Conservation (phyloP, 2,797 vertebrate species). For the Lophotriccus pileatus region DNA sequence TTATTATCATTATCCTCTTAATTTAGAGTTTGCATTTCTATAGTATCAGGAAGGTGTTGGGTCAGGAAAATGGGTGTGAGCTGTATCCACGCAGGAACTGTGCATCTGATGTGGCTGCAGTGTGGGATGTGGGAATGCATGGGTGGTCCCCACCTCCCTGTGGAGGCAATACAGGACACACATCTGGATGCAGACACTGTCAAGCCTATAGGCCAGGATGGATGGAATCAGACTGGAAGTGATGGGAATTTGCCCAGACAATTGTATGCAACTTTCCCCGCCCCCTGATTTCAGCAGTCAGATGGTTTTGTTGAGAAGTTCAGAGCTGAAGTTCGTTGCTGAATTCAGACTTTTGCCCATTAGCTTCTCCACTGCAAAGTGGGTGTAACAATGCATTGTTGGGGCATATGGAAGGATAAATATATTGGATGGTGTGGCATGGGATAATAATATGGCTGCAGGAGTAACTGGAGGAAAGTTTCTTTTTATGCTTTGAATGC, state of each 20-base stretch:
- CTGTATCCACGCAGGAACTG: neutral
- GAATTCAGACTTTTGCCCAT: neutral
- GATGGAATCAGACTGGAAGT: neutral
- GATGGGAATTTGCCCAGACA: neutral
- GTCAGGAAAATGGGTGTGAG: neutral
- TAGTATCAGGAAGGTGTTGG: neutral
- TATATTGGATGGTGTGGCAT: neutral
- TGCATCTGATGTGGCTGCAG: neutral
- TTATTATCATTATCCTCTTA: neutral
- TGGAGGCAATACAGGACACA: neutral
- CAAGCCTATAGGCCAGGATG: rapidly evolving
- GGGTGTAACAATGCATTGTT: neutral
- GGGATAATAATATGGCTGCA: neutral
- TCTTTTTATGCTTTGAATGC: neutral
- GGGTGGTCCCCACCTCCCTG: neutral
- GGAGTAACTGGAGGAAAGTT: neutral
- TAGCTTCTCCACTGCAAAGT: neutral
- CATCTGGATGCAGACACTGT: neutral
- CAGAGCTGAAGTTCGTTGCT: neutral
- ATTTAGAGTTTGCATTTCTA: neutral
- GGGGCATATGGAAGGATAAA: neutral
- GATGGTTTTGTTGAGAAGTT: neutral
- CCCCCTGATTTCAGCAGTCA: neutral
- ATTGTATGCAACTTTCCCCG: rapidly evolving
- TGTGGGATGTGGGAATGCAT: neutral